Evolutionary conservation across 1,140 invertebrate species (phyloP).

Genomic region (Sarcophaga bullata): DNA sequence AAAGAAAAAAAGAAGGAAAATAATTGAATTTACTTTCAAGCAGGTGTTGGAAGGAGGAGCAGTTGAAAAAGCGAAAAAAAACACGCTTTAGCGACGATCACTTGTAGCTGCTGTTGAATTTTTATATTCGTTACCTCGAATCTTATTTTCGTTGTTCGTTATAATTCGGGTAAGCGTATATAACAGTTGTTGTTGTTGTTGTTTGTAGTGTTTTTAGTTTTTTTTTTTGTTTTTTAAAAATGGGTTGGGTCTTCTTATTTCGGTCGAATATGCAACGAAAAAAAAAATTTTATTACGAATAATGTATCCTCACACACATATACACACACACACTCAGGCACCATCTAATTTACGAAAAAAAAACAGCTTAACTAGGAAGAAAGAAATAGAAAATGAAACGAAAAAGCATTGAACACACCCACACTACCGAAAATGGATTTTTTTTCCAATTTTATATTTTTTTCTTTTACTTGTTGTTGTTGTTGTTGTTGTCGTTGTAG

Average conservation of each 20-base stretch:
- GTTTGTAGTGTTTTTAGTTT: no score
- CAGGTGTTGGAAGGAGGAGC: not conserved
- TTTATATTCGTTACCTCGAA: not conserved
- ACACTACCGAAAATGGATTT: conserved; percentile 30
- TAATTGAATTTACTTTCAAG: not conserved
- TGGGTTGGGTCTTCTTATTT: conserved; percentile 37
- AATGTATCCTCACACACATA: conserved; percentile 22
- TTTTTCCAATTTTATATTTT: conserved; percentile 27
- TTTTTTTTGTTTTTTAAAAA: not conserved
- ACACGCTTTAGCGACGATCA: not conserved
- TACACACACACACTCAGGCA: not conserved
- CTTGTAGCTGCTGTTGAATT: conserved; percentile 3
- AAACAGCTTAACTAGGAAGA: no score
- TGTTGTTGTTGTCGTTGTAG: not conserved
- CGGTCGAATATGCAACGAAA: conserved; percentile 30
- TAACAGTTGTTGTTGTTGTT: no score
- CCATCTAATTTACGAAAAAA: conserved; percentile 18
- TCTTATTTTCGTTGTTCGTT: not conserved
- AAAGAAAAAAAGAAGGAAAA: no score
- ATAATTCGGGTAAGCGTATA: not conserved
- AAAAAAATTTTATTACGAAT: conserved; percentile 3
- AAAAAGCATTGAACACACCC: conserved; percentile 32
- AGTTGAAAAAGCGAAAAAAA: not conserved
- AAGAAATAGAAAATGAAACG: not conserved
- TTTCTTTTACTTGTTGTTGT: not conserved